Evolutionary conservation across 1,140 invertebrate species (phyloP).

Genomic region (Himalopsyche phryganea): DNA sequence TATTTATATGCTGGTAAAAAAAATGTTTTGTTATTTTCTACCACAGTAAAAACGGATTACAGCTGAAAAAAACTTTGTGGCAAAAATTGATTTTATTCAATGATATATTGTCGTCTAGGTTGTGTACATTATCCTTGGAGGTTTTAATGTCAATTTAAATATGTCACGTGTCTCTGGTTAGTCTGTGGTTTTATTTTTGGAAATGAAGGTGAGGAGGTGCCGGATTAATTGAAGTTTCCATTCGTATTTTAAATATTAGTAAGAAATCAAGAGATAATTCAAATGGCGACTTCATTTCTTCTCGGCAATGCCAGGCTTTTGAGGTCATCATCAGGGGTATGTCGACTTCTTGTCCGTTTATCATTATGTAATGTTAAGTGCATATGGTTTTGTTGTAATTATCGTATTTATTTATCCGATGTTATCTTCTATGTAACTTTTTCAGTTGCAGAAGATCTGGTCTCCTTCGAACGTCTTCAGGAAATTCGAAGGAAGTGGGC

Average conservation of each 20-base stretch:
- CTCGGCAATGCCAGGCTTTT: slow-evolving; percentile 13
- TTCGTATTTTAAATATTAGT: slow-evolving; percentile 5
- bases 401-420: slow-evolving; percentile 10
- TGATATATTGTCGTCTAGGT: slow-evolving; percentile 7
- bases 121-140: too few species aligned
- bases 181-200: slow-evolving; percentile 9
- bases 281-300: slow-evolving; percentile 23
- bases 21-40: too few species aligned
- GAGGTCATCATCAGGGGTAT: slow-evolving; percentile 15
- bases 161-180: slow-evolving; percentile 6
- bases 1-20: too few species aligned
- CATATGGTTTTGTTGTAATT: slow-evolving; percentile 24
- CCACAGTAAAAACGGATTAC: too few species aligned
- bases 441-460: slow-evolving; percentile 13
- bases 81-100: too few species aligned
- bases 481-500: slow-evolving; percentile 6
- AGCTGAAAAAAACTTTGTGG: too few species aligned
- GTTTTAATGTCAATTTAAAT: too few species aligned
- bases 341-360: slow-evolving; percentile 4
- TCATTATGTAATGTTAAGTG: slow-evolving; percentile 26
- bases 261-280: not conserved
- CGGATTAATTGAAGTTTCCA: slow-evolving; percentile 13
- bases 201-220: slow-evolving; percentile 20
- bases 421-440: not conserved
- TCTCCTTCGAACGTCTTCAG: slow-evolving; percentile 3